Base-by-base conservation (phyloP, 2,113 vertebrate genomes). In the Nothocercus nigrocapillus region DNA sequence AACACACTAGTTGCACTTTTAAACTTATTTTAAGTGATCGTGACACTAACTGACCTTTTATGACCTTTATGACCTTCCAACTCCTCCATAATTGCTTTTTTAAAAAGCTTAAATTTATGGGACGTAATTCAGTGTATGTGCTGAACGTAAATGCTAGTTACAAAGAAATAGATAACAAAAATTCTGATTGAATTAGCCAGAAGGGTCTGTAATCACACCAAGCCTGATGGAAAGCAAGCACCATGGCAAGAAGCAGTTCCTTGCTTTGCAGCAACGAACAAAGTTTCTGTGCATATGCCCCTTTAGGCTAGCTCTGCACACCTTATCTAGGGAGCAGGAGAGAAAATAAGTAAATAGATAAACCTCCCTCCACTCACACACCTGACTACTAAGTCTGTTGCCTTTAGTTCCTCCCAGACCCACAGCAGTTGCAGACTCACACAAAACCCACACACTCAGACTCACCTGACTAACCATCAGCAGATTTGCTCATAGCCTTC, bases 1-100 rank as follows among this genome's bases (percentile, higher is more conserved):
- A 25, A 54, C 22, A 54, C 20, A 53, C 98, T 97, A 94, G 94
- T 89, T 87, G 94, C 85, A 96, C 94, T 89, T 44, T 89, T 85
- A 92, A 72, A 80, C 32, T 73, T 15, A 5, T 85, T 90, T 73
- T 84, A 96, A 94, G 79, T 79, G 27, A 96, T 73, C 49, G 86
- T 59, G 86, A 97, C 94, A 96, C 69, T 67, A 90, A 94, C 78
- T 74, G 5, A 95, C 66, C 56, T 94, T 87, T 70, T 79, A 67
- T 58, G 15, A 22, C 32, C 53, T 87, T 70, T 79, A 67, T 58
- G 15, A 22, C 32, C 53, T 88, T 94, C n/a, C 77, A 64, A 72
- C 49, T 67, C 85, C 90, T 85, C 80, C 81, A 73, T 32, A 89
- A 88, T 30, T 88, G 20, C 72, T 95, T 75, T 69, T 27, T 96